Evolutionary conservation across 2,888 invertebrate genomes (phyloP).

Genomic region (Rhimphoctona megacephalus): DNA sequence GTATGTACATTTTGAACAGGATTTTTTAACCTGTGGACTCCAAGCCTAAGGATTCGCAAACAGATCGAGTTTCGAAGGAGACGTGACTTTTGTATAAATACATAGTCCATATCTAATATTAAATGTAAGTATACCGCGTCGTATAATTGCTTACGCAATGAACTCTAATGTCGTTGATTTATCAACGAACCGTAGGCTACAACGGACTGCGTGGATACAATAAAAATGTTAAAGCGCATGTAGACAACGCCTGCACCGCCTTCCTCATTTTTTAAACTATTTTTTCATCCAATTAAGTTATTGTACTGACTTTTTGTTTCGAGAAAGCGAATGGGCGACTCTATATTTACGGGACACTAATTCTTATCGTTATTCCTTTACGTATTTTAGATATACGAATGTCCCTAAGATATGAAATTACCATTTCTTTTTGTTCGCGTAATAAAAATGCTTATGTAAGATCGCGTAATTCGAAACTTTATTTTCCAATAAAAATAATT

Average conservation of each 20-base stretch:
- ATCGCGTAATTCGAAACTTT: background rate
- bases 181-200: conserved; percentile 51
- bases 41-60: background rate
- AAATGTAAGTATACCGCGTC: background rate
- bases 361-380: background rate
- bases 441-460: background rate
- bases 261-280: background rate
- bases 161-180: conserved; percentile 64
- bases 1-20: background rate
- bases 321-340: conserved; percentile 13
- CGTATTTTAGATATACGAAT: background rate
- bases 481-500: background rate
- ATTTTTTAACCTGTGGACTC: conserved; percentile 16
- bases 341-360: background rate
- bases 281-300: background rate
- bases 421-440: background rate
- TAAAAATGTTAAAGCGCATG: conserved; percentile 17
- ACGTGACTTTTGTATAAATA: background rate
- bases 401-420: background rate
- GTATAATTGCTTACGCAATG: conserved; percentile 52
- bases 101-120: background rate
- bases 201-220: background rate
- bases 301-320: background rate
- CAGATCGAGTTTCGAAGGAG: background rate
- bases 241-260: background rate